Evolutionary conservation across 1,140 invertebrate species (phyloP), one percentile per base, ranked within the genome.

Genomic region (Ylistrum balloti): DNA sequence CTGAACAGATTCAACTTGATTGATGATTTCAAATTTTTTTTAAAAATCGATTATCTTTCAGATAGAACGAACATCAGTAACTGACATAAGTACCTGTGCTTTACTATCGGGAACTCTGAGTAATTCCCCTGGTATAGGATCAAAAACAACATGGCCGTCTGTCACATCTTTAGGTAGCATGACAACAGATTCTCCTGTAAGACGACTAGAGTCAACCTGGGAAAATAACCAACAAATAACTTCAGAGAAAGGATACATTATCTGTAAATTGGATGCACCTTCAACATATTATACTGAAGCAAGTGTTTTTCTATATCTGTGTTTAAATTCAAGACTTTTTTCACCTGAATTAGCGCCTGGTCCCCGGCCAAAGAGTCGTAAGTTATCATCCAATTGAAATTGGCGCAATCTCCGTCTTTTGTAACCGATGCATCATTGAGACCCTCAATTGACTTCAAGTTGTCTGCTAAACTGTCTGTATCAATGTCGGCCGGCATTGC

Each of bases 51-150:
- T 38, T 38, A 5, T 38, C n/a, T n/a, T n/a, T n/a, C n/a, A n/a
- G n/a, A n/a, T n/a, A n/a, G n/a, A n/a, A n/a, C n/a, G n/a, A n/a
- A n/a, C n/a, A n/a, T n/a, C n/a, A n/a, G n/a, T n/a, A n/a, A n/a
- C n/a, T n/a, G n/a, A n/a, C n/a, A n/a, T n/a, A 33, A 35, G 74
- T 88, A 95, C 95, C 93, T 95, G 94, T 34, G 95, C 93, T 45
- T 89, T 90, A 22, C 89, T 38, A 85, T 95, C 92, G 20, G 91
- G 45, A 20, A 94, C 94, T 85, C 93, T 48, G 33, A 95, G 89
- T 92, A 95, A 93, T 90, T 95, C 95, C 17, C 95, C 95, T 5
- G 92, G 90, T 28, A 96, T 94, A 15, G 94, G 93, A n/a, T 92
- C 88, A 33, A 91, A 92, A 88, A 89, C 92, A 28, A 74, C 9